Evolutionary conservation across 2,113 vertebrate genomes (phyloP), one percentile per base, ranked within the genome.

Genomic region (Chelonoidis abingdonii): DNA sequence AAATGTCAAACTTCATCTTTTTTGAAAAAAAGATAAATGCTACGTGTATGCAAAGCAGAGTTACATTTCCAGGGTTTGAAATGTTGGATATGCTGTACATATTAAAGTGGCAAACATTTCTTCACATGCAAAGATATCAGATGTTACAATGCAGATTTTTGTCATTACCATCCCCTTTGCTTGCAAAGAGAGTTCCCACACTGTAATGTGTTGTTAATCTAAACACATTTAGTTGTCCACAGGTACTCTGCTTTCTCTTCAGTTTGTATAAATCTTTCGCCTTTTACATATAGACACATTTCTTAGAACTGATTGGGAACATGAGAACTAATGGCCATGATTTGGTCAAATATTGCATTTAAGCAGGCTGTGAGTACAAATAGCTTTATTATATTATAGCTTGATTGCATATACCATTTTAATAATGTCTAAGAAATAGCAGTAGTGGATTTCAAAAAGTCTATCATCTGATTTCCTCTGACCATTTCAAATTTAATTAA

Each of bases 1-100:
- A 97, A 97, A 92, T 93, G 95, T 97, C 96, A 98, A 94, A 94
- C 93, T 96, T 95, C 97, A 95, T 54, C 54, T 90, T 97, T 96
- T 98, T 95, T 89, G 78, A 96, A 84, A 96, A 94, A 97, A 97
- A 95, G 87, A 96, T 92, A 86, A 96, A 97, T 97, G 54, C 90
- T 84, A 17, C 93, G 38, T 56, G 96, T 97, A 96, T 90, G 89
- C 79, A 92, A 96, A 97, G 80, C 89, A 49, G 92, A 97, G 87
- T 97, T 96, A 88, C 84, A 78, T 96, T 96, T 92, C 90, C 88
- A 83, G 89, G 90, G 86, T 94, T 95, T 95, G 94, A 94, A 97
- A 93, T 97, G 92, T 97, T 97, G 95, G 97, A 75, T 93, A 93
- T 84, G 83, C 83, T 94, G 31, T 97, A 78, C 81, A n/a, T 62